Percentiles rank a stretch among this genome's conserved stretches.
phyloP scores from a whole-genome alignment of 1,140 invertebrate species.

The Drosophila rhopaloa region DNA sequence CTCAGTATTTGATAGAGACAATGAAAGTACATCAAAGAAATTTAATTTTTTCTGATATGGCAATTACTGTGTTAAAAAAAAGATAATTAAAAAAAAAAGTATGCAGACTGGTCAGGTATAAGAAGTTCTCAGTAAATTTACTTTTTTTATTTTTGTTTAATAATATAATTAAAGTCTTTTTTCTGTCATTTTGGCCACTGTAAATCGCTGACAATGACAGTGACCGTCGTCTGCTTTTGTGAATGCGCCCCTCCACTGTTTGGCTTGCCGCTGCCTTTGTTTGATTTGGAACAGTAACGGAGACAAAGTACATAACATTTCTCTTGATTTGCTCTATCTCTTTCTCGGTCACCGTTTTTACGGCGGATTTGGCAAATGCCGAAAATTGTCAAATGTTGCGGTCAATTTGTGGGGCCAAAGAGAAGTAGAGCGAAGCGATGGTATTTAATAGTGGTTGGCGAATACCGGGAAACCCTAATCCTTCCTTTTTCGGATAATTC shows the following conservation, averaged over 20 bases:
- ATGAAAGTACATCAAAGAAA: background rate
- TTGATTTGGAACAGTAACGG: conserved; percentile 68
- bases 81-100: no score
- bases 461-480: background rate
- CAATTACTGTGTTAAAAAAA: background rate
- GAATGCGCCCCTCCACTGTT: conserved; percentile 17
- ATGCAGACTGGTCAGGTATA: no score
- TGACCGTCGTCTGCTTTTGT: conserved; percentile 34
- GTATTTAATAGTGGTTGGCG: conserved; percentile 10
- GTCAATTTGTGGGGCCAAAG: conserved; percentile 67
- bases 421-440: conserved; percentile 19
- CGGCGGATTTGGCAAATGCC: conserved; percentile 55
- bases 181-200: conserved; percentile 10
- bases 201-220: conserved; percentile 23
- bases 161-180: no score
- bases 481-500: background rate
- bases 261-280: conserved; percentile 38
- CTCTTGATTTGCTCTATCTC: conserved; percentile 65
- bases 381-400: conserved; percentile 71
- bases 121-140: no score
- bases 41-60: background rate
- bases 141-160: background rate
- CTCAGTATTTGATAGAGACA: background rate
- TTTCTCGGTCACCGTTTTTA: conserved; percentile 20
- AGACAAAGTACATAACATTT: conserved; percentile 80